Percentiles rank a stretch among this genome's conserved stretches.
Conservation (phyloP, 2,797 vertebrate species). For the Falco concolor region DNA sequence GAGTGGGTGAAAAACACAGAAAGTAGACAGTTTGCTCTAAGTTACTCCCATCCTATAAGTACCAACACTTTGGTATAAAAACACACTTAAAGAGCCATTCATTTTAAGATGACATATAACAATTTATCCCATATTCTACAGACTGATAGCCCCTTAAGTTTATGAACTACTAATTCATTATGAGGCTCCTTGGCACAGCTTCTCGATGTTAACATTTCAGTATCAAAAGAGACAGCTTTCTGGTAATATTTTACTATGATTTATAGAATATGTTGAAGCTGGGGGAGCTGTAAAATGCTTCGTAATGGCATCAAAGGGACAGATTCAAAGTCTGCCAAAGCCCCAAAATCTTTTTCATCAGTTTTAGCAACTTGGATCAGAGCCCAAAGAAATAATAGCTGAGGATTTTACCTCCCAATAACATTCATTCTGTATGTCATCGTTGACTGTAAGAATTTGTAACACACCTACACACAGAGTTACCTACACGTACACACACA, state of each 20-base stretch:
- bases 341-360: background rate
- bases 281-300: background rate
- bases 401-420: background rate
- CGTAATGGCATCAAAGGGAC: background rate
- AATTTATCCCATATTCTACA: constrained; percentile 3
- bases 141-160: background rate
- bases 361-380: background rate
- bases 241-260: background rate
- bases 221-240: background rate
- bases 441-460: background rate
- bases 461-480: background rate
- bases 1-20: background rate
- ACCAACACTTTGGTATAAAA: background rate
- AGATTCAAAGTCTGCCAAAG: background rate
- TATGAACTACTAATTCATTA: background rate
- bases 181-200: background rate
- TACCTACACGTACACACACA: background rate
- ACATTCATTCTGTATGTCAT: background rate
- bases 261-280: background rate
- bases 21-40: background rate
- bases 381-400: background rate
- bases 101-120: background rate
- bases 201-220: background rate
- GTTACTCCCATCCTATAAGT: background rate
- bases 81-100: background rate